Percentiles rank a stretch among this genome's conserved stretches.
Evolutionary conservation across 2,888 invertebrate genomes (phyloP).

Genomic region (Oxycera nigricornis): DNA sequence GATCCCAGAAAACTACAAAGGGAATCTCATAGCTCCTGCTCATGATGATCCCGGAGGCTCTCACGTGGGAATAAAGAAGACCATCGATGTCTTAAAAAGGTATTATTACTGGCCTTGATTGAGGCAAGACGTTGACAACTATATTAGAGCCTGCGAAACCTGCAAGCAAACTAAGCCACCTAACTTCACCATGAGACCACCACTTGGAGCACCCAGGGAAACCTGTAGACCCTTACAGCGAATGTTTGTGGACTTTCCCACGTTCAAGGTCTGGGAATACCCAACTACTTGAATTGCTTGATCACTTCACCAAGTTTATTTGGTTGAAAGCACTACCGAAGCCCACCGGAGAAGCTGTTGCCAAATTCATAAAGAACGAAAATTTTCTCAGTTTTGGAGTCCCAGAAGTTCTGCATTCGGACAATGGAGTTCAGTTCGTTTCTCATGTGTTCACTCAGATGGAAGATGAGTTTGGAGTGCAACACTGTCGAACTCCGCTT

Average conservation of each 20-base stretch:
- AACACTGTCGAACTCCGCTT: neutral
- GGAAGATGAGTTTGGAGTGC: constrained; percentile 5
- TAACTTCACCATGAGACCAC: constrained; percentile 36
- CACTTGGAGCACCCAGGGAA: constrained; percentile 39
- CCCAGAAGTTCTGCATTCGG: constrained; percentile 48
- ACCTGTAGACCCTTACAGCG: constrained; percentile 40
- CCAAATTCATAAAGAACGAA: constrained; percentile 44
- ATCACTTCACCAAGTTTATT: constrained; percentile 46
- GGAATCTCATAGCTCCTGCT: constrained; percentile 1
- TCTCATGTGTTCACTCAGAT: constrained; percentile 26
- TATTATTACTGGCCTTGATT: constrained; percentile 48
- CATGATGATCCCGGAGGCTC: constrained; percentile 25
- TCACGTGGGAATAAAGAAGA: constrained; percentile 42
- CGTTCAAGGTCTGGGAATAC: constrained; percentile 41
- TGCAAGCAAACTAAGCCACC: constrained; percentile 33
- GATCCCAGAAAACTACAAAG: neutral
- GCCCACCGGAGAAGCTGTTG: constrained; percentile 35
- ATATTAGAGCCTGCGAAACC: constrained; percentile 20
- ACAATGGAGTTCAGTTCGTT: constrained; percentile 52
- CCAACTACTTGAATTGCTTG: constrained; percentile 42
- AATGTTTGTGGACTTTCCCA: constrained; percentile 46
- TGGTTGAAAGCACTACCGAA: constrained; percentile 43
- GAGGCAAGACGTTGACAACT: constrained; percentile 27
- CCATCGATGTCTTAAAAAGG: constrained; percentile 10
- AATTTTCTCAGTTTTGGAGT: constrained; percentile 51